Evolutionary conservation across 2,113 vertebrate genomes (phyloP), one percentile per base, ranked within the genome.

Genomic region (Donacobius atricapilla): DNA sequence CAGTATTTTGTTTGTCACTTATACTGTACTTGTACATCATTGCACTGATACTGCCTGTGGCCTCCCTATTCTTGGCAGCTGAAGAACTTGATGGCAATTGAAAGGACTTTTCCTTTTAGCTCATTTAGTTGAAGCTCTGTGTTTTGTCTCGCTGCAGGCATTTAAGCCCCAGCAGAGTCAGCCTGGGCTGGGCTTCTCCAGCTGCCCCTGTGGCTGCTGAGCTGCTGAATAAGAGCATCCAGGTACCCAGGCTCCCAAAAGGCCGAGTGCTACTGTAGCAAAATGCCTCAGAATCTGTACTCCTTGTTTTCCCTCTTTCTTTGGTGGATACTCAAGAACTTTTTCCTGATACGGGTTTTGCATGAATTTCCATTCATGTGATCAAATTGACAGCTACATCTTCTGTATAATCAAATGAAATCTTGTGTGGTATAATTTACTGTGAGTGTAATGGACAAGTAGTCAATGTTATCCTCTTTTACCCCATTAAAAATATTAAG

Each of bases 141-240:
- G 47, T 66, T 79, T 30, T 31, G 18, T 11, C 15, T 42, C 4
- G 4, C 65, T 14, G 35, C 1, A 2, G 27, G 35, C 4, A 1
- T 47, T 51, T 10, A 45, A 64, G n/a, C 28, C 3, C 17, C 1
- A 4, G 33, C 0, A 0, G 16, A n/a, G 40, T 50, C 83, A 63
- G 51, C 31, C 51, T 0, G 0, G 48, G 22, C 57, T 37, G 58
- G 33, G 33, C n/a, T 69, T 61, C 31, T 45, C n/a, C 51, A n/a
- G 56, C 50, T 19, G 70, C 37, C 22, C 42, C 37, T 33, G 45
- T 13, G 66, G 83, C 79, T 65, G 69, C 88, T 44, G 50, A 73
- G 28, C n/a, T 58, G 28, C 27, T 44, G 73, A 40, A 10, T 45
- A 63, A 25, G 7, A 31, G 12, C 7, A 3, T 51, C 27, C 47